A percentile compares a stretch with the other conserved stretches of the same genome.
These are phyloP conservation scores for Hippocampus abdominalis DNA, from an alignment of 2,113 vertebrate genomes.

Conservation along the genomic window DNA sequence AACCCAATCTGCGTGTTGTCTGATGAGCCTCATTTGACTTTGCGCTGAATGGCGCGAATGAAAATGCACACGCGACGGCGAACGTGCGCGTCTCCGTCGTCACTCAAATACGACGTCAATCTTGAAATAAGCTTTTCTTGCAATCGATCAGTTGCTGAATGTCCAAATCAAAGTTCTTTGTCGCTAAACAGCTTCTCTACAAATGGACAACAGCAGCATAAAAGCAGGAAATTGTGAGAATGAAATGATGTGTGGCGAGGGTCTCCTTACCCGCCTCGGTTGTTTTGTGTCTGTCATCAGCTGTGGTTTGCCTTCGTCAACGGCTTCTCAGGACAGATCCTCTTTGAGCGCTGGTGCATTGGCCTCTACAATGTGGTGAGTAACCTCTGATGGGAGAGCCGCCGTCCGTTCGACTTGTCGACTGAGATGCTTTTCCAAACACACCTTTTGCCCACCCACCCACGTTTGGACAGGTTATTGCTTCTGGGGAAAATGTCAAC, in stretches of 20 bases:
- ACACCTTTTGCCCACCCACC: too few relatives aligned
- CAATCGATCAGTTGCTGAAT: too few relatives aligned
- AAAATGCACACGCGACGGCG: neutral
- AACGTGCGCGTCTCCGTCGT: too few relatives aligned
- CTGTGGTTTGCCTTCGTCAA: conserved; percentile 99
- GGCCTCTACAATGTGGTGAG: conserved; percentile 99
- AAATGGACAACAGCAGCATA: too few relatives aligned
- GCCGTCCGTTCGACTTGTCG: neutral
- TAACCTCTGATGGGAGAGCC: conserved; percentile 36
- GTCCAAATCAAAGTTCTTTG: too few relatives aligned
- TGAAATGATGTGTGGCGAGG: neutral
- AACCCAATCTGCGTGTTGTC: neutral
- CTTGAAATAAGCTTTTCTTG: too few relatives aligned
- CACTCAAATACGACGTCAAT: too few relatives aligned
- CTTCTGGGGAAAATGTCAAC: too few relatives aligned
- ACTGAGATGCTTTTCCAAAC: neutral
- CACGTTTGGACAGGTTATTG: too few relatives aligned
- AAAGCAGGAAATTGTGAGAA: neutral
- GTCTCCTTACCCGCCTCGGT: neutral
- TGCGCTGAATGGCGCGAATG: neutral
- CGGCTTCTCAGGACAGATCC: conserved; percentile 98
- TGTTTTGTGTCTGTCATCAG: conserved; percentile 74
- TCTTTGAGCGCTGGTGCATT: conserved; percentile 98
- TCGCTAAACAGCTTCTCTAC: too few relatives aligned
- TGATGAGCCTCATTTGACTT: neutral